Evolutionary conservation across 2,797 vertebrate genomes (phyloP).

Genomic region (Cynopterus sphinx): DNA sequence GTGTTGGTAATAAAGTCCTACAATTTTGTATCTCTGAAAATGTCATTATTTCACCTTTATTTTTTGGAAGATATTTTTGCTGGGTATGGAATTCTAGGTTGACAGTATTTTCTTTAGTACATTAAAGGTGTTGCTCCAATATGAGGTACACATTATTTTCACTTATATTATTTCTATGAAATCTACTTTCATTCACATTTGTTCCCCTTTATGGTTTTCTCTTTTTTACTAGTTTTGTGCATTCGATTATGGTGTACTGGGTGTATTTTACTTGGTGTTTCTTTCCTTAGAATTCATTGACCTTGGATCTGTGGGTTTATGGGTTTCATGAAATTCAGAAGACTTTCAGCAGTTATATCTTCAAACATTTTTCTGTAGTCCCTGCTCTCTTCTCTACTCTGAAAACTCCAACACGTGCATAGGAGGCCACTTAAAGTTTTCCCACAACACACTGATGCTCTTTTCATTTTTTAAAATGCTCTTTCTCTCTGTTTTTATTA

Average conservation of each 20-base stretch:
- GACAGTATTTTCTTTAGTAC: background rate
- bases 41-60: background rate
- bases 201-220: background rate
- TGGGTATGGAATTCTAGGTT: background rate
- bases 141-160: background rate
- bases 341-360: background rate
- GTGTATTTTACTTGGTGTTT: background rate
- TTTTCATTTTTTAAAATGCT: background rate
- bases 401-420: background rate
- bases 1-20: background rate
- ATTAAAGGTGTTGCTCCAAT: background rate
- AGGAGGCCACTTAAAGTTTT: background rate
- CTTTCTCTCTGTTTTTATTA: background rate
- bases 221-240: background rate
- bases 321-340: background rate
- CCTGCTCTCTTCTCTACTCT: background rate
- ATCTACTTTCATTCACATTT: background rate
- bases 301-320: background rate
- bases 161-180: background rate
- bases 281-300: background rate
- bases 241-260: background rate
- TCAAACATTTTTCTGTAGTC: background rate
- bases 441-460: background rate
- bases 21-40: conserved; percentile 1
- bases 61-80: conserved; percentile 33